Percentiles rank a stretch among this genome's conserved stretches.
Conservation (phyloP, 2,113 vertebrate genomes). For the Rhea pennata region DNA sequence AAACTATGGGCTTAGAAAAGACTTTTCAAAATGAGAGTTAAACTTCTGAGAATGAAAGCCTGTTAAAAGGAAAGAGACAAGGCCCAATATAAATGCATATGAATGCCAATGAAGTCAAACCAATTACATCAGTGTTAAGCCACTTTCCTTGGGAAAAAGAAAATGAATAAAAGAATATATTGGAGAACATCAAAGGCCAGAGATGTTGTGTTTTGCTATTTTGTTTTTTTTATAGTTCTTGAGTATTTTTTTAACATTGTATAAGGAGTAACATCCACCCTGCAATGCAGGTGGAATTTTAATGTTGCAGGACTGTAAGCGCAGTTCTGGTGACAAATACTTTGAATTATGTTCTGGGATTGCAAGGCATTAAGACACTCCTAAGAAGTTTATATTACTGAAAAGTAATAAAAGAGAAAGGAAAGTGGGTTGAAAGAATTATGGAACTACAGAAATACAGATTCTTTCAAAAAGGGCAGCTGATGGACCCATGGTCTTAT, state of each 20-base stretch:
- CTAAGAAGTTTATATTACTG: neutral
- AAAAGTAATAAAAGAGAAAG: conserved; percentile 35
- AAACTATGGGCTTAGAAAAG: neutral
- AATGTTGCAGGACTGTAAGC: neutral
- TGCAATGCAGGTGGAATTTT: neutral
- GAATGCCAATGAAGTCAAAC: neutral
- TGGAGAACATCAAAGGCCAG: neutral
- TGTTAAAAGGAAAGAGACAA: neutral
- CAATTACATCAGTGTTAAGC: neutral
- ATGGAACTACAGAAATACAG: conserved; percentile 21
- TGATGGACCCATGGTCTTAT: conserved; percentile 6
- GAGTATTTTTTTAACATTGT: neutral
- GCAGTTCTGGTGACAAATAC: neutral
- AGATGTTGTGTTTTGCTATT: neutral
- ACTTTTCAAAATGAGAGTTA: neutral
- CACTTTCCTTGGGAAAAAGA: neutral
- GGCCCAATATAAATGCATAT: neutral
- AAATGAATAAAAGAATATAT: neutral
- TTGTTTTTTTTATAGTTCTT: neutral
- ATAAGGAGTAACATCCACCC: neutral
- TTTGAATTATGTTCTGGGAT: neutral
- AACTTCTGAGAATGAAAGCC: neutral
- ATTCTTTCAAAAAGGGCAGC: neutral
- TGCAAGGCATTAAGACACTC: neutral
- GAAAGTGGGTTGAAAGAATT: conserved; percentile 34